Base-by-base conservation (phyloP, 1,140 invertebrate genomes). In the Drosophila repleta region DNA sequence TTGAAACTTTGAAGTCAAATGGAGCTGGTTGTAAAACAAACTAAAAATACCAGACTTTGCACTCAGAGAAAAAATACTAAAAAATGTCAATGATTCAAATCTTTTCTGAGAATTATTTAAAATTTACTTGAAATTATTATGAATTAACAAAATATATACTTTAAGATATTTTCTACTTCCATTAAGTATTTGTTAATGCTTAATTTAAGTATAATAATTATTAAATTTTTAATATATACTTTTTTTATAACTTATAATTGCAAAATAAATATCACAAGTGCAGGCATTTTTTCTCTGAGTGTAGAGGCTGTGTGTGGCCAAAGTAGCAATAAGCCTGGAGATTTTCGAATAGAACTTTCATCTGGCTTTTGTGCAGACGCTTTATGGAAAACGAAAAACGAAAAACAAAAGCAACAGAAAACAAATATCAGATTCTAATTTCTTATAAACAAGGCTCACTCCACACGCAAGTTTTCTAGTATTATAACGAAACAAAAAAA, bases 391-490 rank as follows among this genome's bases (percentile, higher is more conserved):
- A 20, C 18, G 0, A 46, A 29, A 26, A 13, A 17, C 37, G 21
- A 26, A 20, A 11, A 11, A 49, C 26, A 48, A 48, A 61, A n/a
- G n/a, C n/a, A n/a, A n/a, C n/a, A n/a, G 48, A 32, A 15, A 49
- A 11, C 32, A 21, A 1, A 6, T 46, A 51, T 18, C 32, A 21
- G 4, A 6, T 46, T 46, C 11, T 21, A 18, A 21, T 46, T 29
- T 45, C 55, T 46, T 18, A 21, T 29, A 18, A 43, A 24, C 37
- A 48, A 69, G 39, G 58, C 41, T 55, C 55, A 63, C 29, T 21
- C 43, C 18, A 70, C 67, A 56, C 45, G 67, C 61, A 66, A 71
- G 66, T 58, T 48, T 72, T 72, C 69, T 72, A 67, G 69, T 72
- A 55, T 72, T 65, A 71, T 75, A 73, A 66, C 43, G 55, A 58